Evolutionary conservation across 2,888 invertebrate species (phyloP).

Genomic region (Sericinus montela): DNA sequence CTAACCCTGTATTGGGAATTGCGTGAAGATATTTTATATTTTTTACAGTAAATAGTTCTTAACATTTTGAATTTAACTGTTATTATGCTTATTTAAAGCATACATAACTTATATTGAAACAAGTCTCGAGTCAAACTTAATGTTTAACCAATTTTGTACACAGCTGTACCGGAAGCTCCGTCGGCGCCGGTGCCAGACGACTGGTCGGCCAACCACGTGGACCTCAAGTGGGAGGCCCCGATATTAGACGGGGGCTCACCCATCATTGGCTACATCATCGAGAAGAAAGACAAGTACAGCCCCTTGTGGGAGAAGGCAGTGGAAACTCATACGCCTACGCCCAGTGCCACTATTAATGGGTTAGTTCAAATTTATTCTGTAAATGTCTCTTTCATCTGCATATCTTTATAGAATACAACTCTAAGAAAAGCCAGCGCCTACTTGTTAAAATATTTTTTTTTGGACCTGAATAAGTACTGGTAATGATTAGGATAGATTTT

Average conservation of each 20-base stretch:
- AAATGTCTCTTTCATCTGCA: not conserved
- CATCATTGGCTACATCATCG: constrained; percentile 94
- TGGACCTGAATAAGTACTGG: too few species aligned
- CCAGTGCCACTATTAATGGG: constrained; percentile 91
- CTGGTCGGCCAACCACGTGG: constrained; percentile 95
- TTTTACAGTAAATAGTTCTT: too few species aligned
- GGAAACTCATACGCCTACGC: constrained; percentile 87
- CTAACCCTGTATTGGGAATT: too few species aligned
- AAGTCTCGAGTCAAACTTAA: too few species aligned
- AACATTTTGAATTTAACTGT: too few species aligned
- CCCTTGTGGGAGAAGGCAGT: constrained; percentile 95
- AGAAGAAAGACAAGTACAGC: constrained; percentile 95
- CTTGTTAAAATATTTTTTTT: too few species aligned
- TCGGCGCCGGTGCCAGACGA: constrained; percentile 94
- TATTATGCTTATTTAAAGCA: too few species aligned
- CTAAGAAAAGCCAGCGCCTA: too few species aligned
- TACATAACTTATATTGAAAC: too few species aligned
- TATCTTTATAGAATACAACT: too few species aligned
- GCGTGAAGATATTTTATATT: too few species aligned
- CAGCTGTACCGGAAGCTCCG: constrained; percentile 92
- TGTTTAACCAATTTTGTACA: not conserved
- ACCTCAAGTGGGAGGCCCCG: constrained; percentile 94
- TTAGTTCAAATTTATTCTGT: constrained; percentile 35
- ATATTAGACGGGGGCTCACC: constrained; percentile 95
- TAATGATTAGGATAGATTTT: too few species aligned